Evolutionary conservation across 2,888 invertebrate genomes (phyloP), one percentile per base, ranked within the genome.

Genomic region (Orchesella flavescens): DNA sequence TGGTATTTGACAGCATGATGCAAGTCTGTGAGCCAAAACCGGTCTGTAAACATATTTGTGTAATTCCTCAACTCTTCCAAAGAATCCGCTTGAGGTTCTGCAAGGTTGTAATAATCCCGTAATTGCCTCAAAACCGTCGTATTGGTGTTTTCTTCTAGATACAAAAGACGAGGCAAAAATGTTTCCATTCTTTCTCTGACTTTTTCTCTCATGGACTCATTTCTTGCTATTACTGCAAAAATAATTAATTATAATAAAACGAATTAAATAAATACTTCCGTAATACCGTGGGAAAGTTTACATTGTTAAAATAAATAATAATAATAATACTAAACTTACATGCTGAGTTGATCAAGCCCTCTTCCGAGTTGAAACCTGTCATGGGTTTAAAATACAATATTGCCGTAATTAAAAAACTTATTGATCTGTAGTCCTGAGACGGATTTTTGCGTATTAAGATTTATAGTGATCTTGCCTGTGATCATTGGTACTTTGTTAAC

Each of bases 41-140:
- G 66, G 76, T 3, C 84, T 34, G 85, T 0, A 84, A 84, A 15
- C 75, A 86, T 80, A 21, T 78, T 77, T 17, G 86, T 86, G 9
- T 73, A n/a, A n/a, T n/a, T n/a, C 12, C 21, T 46, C 46, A 10
- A 84, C 66, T 81, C 74, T 53, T 69, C 83, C 15, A 77, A 23
- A n/a, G 83, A 74, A 17, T 77, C 77, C 5, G 53, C 59, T 43
- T 77, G 57, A 7, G 72, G 0, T 0, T 78, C 44, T 13, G 74
- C 57, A 3, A 77, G 73, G n/a, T 57, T 59, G 57, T 84, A 84
- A 24, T 68, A 84, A 2, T 84, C 74, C 5, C 71, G n/a, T 10
- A 84, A 19, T 17, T 78, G 66, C n/a, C 74, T 57, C 15, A 84
- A 24, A 24, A 84, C 69, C 0, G 59, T 69, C 0, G 79, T 15